Evolutionary conservation across 2,113 vertebrate genomes (phyloP), one percentile per base, ranked within the genome.

Genomic region (Riparia riparia): DNA sequence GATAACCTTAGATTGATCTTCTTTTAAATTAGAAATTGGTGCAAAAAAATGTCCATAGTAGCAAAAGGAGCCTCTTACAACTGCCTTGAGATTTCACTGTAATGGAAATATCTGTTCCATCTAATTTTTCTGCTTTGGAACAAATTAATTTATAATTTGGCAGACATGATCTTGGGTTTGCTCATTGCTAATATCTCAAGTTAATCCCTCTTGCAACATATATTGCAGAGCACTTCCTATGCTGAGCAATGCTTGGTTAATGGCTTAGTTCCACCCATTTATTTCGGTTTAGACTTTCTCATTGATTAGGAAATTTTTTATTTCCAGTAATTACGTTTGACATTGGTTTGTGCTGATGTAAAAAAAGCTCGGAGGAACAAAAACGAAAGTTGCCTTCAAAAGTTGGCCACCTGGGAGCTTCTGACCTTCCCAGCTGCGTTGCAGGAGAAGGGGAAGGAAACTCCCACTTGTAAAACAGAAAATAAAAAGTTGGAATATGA

Each of bases 251-350:
- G 37, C 44, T 81, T 17, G 49, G 47, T 86, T 86, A 93, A 81
- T 91, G 49, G 85, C 72, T 92, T 95, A 70, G 80, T 96, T 93
- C 56, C 82, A 83, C 80, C 25, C 54, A 42, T 95, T 93, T 86
- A 86, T 80, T 89, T 86, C 1, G 0, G 37, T 95, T 95, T 69
- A 66, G 85, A 47, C 60, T 39, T 95, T 77, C 56, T 58, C 68
- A 90, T 81, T 57, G 64, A 90, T 95, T 66, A 92, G 68, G 79
- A 86, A 32, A 2, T 49, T n/a, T 78, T 93, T 92, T 82, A 31
- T 90, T 71, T 77, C 81, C 60, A 54, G 64, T 82, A 80, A 90
- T 96, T 95, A 71, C 4, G 1, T 92, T 83, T 95, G 94, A 81
- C 83, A 73, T 84, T 93, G 80, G 51, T 56, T 19, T 78, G 83